A percentile compares a stretch with the other conserved stretches of the same genome.
Evolutionary conservation across 1,140 invertebrate genomes (phyloP).

Genomic region (Cardiocondyla obscurior): DNA sequence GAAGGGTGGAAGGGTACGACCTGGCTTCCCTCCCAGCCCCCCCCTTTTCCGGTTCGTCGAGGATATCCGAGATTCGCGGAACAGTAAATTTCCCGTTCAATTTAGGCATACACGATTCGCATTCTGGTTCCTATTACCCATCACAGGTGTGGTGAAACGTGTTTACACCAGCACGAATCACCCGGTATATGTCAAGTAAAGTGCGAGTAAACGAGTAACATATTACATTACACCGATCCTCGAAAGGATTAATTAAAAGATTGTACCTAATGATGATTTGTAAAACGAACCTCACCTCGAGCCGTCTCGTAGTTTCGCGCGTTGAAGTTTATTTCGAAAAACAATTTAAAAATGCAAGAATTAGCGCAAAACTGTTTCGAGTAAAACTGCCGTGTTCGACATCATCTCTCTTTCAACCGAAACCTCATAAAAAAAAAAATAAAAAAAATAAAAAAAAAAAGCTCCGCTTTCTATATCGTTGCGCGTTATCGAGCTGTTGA

Average conservation of each 20-base stretch:
- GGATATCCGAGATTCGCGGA: conserved; percentile 76
- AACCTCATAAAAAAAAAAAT: conserved; percentile 10
- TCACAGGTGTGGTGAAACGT: background rate
- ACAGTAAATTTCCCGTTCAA: conserved; percentile 83
- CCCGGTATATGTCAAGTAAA: background rate
- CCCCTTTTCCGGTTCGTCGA: conserved; percentile 37
- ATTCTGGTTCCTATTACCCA: conserved; percentile 32
- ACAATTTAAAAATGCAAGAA: background rate
- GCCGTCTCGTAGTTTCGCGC: background rate
- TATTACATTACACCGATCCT: background rate
- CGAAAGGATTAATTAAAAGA: too few relatives aligned
- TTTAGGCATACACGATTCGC: conserved; percentile 76
- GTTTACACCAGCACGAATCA: conserved; percentile 57
- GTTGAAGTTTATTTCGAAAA: background rate
- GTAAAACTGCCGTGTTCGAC: background rate
- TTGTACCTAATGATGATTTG: background rate
- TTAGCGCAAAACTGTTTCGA: background rate
- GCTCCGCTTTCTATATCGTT: background rate
- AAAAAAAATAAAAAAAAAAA: background rate
- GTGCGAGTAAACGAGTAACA: background rate
- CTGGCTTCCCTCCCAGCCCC: background rate
- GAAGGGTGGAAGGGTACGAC: conserved; percentile 9
- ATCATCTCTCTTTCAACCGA: background rate
- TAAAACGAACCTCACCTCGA: background rate
- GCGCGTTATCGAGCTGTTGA: background rate